Base-by-base conservation (phyloP, 2,888 invertebrate genomes). In the Agrochola lota region DNA sequence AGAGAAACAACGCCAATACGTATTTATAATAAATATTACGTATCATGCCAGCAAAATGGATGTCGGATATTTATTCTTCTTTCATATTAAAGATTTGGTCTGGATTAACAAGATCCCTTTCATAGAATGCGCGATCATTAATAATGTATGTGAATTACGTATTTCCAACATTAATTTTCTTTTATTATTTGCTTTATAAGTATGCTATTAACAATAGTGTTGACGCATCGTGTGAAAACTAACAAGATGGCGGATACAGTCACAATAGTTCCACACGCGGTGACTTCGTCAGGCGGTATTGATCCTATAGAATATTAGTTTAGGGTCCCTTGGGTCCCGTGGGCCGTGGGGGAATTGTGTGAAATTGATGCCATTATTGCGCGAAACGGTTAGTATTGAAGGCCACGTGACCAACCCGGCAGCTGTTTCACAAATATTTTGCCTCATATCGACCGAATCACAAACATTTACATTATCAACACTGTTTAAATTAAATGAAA, bases 361-460 rank as follows among this genome's bases (percentile, higher is more conserved):
- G 94, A 93, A 94, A 95, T 94, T 91, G 94, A 94, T 92, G 94
- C 94, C 84, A 92, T 95, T 94, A 94, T 94, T 88, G 88, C 84
- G 83, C 87, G 87, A 84, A 85, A 87, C 85, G 87, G 80, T 73
- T 83, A 75, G 79, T 74, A 79, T 85, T 80, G 78, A 73, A 64
- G 57, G 85, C 62, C 89, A 90, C 90, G 88, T 85, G 89, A 80
- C 84, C 87, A 81, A 80, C 77, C 70, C 73, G 71, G 80, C 87
- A 85, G 87, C 87, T 89, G 88, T 77, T 84, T 75, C 63, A 77
- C 81, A 86, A 91, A 89, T 89, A 87, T 90, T 91, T 84, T 85
- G 81, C 71, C 80, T 78, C 35, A 83, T 83, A 71, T 85, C 66
- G 60, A 80, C 49, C 64, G 64, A 77, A 80, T 81, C 68, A 57